phyloP scores from a whole-genome alignment of 2,113 vertebrate species.

The Salvelinus sp. region DNA sequence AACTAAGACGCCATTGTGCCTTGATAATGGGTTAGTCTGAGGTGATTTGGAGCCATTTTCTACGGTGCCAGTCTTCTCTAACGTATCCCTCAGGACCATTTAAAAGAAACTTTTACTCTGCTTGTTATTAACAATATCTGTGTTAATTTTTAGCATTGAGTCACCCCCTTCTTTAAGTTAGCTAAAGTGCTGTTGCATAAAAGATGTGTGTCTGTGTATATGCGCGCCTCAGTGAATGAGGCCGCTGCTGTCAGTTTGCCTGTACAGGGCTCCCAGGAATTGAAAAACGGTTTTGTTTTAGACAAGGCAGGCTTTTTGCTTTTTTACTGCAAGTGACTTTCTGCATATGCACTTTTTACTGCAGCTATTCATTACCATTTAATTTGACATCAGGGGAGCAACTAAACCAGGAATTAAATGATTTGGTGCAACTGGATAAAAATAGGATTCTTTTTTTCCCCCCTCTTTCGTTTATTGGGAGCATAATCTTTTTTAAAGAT shows the following conservation, averaged over 20 bases:
- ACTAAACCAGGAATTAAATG: constrained; percentile 28
- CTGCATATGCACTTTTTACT: constrained; percentile 18
- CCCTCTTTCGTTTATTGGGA: constrained; percentile 1
- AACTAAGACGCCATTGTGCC: constrained; percentile 7
- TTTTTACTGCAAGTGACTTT: constrained; percentile 21
- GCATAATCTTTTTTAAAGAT: neutral
- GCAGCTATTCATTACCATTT: constrained; percentile 28
- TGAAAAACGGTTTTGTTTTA: constrained; percentile 51
- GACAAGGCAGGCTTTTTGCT: constrained; percentile 39
- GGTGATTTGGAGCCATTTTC: constrained; percentile 22
- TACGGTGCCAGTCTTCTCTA: constrained; percentile 41
- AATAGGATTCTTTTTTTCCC: neutral
- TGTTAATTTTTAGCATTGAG: constrained; percentile 44
- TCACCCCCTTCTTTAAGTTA: constrained; percentile 26
- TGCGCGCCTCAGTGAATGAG: constrained; percentile 38
- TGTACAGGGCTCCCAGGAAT: constrained; percentile 42
- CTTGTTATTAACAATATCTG: constrained; percentile 34
- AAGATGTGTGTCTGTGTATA: constrained; percentile 4
- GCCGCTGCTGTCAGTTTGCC: constrained; percentile 26
- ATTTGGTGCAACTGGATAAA: constrained; percentile 11
- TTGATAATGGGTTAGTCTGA: neutral
- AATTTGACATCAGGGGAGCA: constrained; percentile 17
- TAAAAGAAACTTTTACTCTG: constrained; percentile 45
- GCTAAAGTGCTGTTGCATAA: constrained; percentile 47
- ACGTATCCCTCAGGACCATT: constrained; percentile 43